A percentile compares a stretch with the other conserved stretches of the same genome.
These are phyloP conservation scores for Xyrichtys novacula DNA, from an alignment of 2,797 vertebrate genomes.

Conservation along the genomic window DNA sequence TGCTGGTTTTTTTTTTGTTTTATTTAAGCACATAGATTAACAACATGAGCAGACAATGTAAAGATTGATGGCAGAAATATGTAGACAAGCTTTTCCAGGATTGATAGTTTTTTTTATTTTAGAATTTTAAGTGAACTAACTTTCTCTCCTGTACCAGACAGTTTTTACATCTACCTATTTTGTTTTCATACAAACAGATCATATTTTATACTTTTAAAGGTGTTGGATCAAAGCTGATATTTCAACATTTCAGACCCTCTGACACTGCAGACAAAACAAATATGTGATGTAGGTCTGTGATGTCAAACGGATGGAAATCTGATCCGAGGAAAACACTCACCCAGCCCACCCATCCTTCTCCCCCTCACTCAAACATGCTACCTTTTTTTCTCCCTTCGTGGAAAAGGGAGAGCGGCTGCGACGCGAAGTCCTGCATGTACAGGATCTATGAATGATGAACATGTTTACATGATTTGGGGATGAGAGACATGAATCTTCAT, in stretches of 20 bases:
- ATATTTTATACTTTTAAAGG: not conserved
- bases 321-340: constrained; percentile 24
- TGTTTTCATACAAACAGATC: too few relatives aligned
- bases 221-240: not conserved
- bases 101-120: too few relatives aligned
- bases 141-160: too few relatives aligned
- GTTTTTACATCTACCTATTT: too few relatives aligned
- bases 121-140: too few relatives aligned
- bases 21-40: too few relatives aligned
- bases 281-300: constrained; percentile 16
- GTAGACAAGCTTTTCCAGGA: too few relatives aligned
- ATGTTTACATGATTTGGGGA: constrained; percentile 31
- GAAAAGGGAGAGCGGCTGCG: not conserved
- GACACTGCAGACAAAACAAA: constrained; percentile 1
- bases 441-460: constrained; percentile 21
- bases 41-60: too few relatives aligned
- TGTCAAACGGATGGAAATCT: constrained; percentile 15
- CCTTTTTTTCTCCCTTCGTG: constrained; percentile 4
- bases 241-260: constrained; percentile 8
- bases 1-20: too few relatives aligned
- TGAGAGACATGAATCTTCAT: constrained; percentile 18
- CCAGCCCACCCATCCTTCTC: not conserved
- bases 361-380: not conserved
- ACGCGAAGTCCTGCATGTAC: constrained; percentile 5
- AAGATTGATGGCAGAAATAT: too few relatives aligned